These are phyloP conservation scores for Orius insidiosus DNA, from an alignment of 1,140 invertebrate species.

Conservation along the genomic window DNA sequence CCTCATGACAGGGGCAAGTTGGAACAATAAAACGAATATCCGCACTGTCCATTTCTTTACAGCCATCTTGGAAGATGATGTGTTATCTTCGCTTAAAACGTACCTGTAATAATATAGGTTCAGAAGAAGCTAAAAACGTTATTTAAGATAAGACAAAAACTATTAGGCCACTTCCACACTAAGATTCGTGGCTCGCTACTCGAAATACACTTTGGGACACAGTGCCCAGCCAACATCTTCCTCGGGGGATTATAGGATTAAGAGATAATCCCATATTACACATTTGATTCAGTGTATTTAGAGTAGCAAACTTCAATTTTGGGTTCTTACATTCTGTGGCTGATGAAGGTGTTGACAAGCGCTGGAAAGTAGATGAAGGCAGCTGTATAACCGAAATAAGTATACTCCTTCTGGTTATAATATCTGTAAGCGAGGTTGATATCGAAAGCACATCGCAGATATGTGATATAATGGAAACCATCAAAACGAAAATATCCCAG, in stretches of 20 bases:
- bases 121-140: not conserved
- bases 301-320: too few species aligned
- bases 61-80: conserved; percentile 22
- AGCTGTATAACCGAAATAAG: conserved; percentile 37
- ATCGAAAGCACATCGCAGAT: conserved; percentile 45
- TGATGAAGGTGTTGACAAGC: conserved; percentile 41
- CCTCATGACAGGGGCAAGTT: conserved; percentile 42
- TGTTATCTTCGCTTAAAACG: conserved; percentile 23
- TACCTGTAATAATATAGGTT: conserved; percentile 18
- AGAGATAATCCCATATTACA: too few species aligned
- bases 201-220: not conserved
- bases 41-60: conserved; percentile 29
- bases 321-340: conserved; percentile 43
- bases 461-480: conserved; percentile 38
- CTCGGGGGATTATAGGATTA: too few species aligned
- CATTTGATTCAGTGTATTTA: too few species aligned
- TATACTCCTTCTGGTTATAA: conserved; percentile 27
- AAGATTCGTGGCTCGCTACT: not conserved
- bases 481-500: conserved; percentile 28
- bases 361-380: conserved; percentile 43
- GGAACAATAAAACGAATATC: conserved; percentile 39
- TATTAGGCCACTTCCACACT: not conserved
- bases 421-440: conserved; percentile 42
- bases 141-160: not conserved
- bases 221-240: too few species aligned